Base-by-base conservation (phyloP, 35 echinoderm and acorn worm species). In the Apostichopus californicus region DNA sequence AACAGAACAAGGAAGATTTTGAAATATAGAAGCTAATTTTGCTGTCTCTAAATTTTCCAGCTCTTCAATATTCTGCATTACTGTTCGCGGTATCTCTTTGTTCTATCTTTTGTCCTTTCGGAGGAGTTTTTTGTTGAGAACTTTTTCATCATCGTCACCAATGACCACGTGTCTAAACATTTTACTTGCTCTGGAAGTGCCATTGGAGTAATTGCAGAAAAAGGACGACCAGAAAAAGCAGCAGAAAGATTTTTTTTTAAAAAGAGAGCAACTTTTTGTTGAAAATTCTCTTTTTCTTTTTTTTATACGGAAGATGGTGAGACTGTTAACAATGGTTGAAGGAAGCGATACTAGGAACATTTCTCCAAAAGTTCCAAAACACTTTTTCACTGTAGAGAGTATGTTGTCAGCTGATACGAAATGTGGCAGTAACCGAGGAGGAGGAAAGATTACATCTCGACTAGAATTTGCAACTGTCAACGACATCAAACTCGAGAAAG, bases 361-460 rank as follows among this genome's bases (percentile, higher is more conserved):
- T 91, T 91, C 89, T 18, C 89, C 89, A 25, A 91, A 91, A 79
- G 89, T 91, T 77, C 89, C 89, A 73, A 91, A 91, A 53, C 89
- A 79, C 59, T 91, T 91, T 79, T 91, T 91, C 77, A 79, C 89
- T 0, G 89, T 91, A 73, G 89, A 91, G 89, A 91, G 89, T 55
- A 91, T 91, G 89, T 59, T 91, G 52, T 91, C 89, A 55, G 54
- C 68, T 5, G 86, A 68, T 64, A 66, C 86, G 0, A 79, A 91
- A 11, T 72, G 71, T 6, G 71, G 17, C 3, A n/a, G 15, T 7
- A n/a, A 11, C 59, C 24, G 61, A 52, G 61, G 86, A 26, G 64
- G 86, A 72, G 28, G 17, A 9, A 25, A 73, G 46, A 34, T 5
- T 6, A 89, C 15, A 22, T 73, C 60, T 8, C 86, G 86, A 12